Conservation (phyloP, 2,797 vertebrate genomes). For the Rhadinocentrus ornatus region DNA sequence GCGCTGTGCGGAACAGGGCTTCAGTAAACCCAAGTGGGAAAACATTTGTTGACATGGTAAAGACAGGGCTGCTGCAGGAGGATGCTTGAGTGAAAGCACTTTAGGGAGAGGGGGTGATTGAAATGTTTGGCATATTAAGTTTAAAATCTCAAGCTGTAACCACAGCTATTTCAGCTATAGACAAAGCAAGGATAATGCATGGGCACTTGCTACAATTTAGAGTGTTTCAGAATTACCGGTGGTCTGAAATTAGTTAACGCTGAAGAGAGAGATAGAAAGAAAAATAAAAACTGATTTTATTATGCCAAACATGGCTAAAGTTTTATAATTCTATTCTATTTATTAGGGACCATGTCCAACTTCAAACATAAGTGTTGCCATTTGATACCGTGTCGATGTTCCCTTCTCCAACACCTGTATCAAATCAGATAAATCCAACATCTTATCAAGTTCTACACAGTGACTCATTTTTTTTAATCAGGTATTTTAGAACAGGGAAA, state of each 20-base stretch:
- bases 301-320: constrained; percentile 51
- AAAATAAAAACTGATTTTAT: not conserved
- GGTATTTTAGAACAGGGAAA: too few species aligned
- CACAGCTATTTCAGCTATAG: constrained; percentile 43
- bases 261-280: constrained; percentile 51
- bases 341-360: too few species aligned
- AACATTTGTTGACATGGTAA: constrained; percentile 31
- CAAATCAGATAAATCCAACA: too few species aligned
- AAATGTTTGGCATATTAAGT: constrained; percentile 41
- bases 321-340: not conserved
- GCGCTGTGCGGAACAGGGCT: constrained; percentile 34
- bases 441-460: too few species aligned
- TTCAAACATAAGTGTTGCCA: too few species aligned
- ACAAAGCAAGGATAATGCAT: constrained; percentile 53
- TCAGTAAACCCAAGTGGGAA: constrained; percentile 38
- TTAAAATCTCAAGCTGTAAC: constrained; percentile 50
- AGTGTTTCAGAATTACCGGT: constrained; percentile 53
- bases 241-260: constrained; percentile 46
- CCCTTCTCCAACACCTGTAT: too few species aligned
- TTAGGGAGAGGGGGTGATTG: constrained; percentile 35
- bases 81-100: constrained; percentile 50
- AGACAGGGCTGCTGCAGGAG: constrained; percentile 48
- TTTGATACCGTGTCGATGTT: too few species aligned
- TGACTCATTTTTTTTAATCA: too few species aligned
- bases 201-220: constrained; percentile 61